A percentile compares a stretch with the other conserved stretches of the same genome.
phyloP scores from a whole-genome alignment of 2,888 invertebrate genomes.

The Rhingia campestris region DNA sequence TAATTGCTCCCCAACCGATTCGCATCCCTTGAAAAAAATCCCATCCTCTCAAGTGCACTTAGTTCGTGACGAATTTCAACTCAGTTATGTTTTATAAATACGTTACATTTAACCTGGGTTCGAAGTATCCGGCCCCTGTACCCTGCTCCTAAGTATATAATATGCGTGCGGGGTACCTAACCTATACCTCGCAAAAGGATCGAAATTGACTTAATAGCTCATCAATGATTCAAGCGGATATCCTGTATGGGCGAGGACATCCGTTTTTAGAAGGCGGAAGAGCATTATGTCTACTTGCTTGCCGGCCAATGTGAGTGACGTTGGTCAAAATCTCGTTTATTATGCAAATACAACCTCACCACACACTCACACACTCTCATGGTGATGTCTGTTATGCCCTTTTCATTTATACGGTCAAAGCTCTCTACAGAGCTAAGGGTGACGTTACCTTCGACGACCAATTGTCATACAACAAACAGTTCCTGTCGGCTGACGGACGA shows the following conservation, averaged over 20 bases:
- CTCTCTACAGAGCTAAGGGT: background rate
- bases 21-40: background rate
- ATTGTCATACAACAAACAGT: slow-evolving; percentile 41
- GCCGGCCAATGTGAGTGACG: slow-evolving; percentile 71
- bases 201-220: slow-evolving; percentile 82
- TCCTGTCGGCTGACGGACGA: slow-evolving; percentile 13
- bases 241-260: slow-evolving; percentile 82
- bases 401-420: background rate
- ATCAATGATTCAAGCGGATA: slow-evolving; percentile 83
- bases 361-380: slow-evolving; percentile 36
- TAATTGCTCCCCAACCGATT: too few relatives aligned
- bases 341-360: slow-evolving; percentile 73
- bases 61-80: background rate
- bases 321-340: slow-evolving; percentile 71
- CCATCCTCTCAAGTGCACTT: background rate
- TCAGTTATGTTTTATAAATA: slow-evolving; percentile 20
- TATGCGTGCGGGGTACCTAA: background rate
- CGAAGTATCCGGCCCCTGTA: slow-evolving; percentile 7
- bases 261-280: slow-evolving; percentile 81
- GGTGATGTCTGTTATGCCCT: slow-evolving; percentile 1
- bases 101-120: slow-evolving; percentile 9
- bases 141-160: background rate
- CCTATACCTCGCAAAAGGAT: slow-evolving; percentile 31
- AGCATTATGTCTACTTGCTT: slow-evolving; percentile 77
- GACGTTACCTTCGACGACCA: slow-evolving; percentile 34